Evolutionary conservation across 64 coral and sea anemone species (phyloP).

Genomic region (Pachyseris speciosa): DNA sequence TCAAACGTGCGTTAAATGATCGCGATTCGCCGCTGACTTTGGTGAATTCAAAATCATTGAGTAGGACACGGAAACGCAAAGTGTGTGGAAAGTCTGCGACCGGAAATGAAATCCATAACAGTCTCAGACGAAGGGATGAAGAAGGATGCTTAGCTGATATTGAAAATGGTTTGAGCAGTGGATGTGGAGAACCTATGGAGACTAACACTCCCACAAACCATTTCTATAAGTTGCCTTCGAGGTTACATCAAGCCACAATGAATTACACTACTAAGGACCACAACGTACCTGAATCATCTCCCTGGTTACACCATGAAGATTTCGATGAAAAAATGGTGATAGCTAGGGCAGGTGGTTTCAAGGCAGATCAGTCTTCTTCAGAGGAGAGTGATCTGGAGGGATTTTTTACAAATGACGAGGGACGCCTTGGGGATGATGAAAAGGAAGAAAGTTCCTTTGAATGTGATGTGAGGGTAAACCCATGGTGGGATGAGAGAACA

Average conservation of each 20-base stretch:
- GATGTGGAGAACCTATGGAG: constrained; percentile 2
- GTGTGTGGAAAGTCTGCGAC: constrained; percentile 45
- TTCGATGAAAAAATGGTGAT: constrained; percentile 40
- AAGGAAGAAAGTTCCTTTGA: constrained; percentile 96
- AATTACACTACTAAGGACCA: neutral
- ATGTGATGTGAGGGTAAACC: constrained; percentile 74
- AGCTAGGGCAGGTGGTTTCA: constrained; percentile 8
- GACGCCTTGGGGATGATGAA: constrained; percentile 93
- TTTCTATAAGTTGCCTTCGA: constrained; percentile 7
- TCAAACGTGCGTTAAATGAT: constrained; percentile 41
- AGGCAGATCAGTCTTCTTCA: constrained; percentile 31
- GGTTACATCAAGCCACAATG: neutral
- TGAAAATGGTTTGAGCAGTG: constrained; percentile 56
- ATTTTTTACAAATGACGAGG: constrained; percentile 94
- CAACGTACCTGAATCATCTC: neutral
- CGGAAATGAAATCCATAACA: constrained; percentile 38
- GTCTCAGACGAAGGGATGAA: constrained; percentile 38
- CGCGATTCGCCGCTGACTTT: constrained; percentile 7
- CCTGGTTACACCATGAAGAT: neutral
- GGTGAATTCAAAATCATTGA: constrained; percentile 29
- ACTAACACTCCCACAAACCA: neutral
- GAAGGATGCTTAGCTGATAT: constrained; percentile 52
- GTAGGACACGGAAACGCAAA: constrained; percentile 30
- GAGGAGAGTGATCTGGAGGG: constrained; percentile 85
- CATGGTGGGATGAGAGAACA: constrained; percentile 86